A percentile compares a stretch with the other conserved stretches of the same genome.
Evolutionary conservation across 2,113 vertebrate species (phyloP).

Genomic region (Lagopus leucura): DNA sequence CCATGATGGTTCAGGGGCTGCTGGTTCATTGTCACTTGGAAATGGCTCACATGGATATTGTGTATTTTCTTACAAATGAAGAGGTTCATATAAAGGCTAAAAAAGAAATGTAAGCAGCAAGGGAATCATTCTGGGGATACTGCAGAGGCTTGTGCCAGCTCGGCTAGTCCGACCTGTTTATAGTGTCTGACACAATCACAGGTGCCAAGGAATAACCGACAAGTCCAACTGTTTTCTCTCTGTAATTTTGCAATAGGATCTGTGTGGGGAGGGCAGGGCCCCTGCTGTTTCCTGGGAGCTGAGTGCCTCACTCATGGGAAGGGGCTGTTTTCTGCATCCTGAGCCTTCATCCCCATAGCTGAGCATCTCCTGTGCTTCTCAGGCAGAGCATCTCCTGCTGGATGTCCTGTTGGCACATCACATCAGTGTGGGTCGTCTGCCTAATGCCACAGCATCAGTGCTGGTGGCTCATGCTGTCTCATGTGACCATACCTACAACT

Average conservation of each 20-base stretch:
- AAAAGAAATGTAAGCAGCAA: constrained; percentile 30
- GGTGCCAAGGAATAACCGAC: constrained; percentile 50
- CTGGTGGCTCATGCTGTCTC: not conserved
- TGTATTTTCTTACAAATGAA: constrained; percentile 37
- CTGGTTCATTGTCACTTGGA: not conserved
- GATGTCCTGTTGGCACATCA: accelerated
- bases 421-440: not conserved
- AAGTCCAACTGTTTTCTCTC: constrained; percentile 42
- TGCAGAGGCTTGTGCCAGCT: not conserved
- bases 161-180: constrained; percentile 48
- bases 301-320: not conserved
- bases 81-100: constrained; percentile 10
- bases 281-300: not conserved
- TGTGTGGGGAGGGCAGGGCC: not conserved
- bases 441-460: not conserved
- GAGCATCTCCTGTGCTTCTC: not conserved
- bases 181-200: constrained; percentile 22
- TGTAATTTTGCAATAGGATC: constrained; percentile 6
- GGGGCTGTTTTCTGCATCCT: not conserved
- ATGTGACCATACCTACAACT: accelerated
- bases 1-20: not conserved
- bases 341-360: accelerated
- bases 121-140: constrained; percentile 52
- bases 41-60: not conserved
- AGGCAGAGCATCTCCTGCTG: not conserved